Base-by-base conservation (phyloP, 2,888 invertebrate genomes). In the Pecten maximus region DNA sequence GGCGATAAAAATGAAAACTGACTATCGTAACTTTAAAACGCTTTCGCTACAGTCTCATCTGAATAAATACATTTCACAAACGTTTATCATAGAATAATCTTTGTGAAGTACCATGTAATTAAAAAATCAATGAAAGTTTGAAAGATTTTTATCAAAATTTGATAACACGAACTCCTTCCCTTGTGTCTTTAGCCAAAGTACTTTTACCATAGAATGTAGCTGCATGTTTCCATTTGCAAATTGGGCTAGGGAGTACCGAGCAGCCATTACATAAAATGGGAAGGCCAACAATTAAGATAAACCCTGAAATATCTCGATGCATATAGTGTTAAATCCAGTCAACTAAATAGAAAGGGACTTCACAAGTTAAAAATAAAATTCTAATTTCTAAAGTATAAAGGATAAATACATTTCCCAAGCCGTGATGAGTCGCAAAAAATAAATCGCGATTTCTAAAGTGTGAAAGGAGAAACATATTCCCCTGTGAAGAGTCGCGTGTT, bases 161-260 rank as follows among this genome's bases (percentile, higher is more conserved):
- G 74, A 74, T 74, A 74, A 74, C 74, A 74, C 35, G 2, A 12
- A 8, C 35, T 15, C 35, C 35, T 74, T 74, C 74, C 74, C 74
- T 2, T 74, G 74, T 74, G 74, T 74, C 35, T 35, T 74, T 12
- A 35, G 74, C 28, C 8, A 28, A 74, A 16, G 35, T 28, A 8
- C 10, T 74, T 35, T 10, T 35, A 28, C 10, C 28, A 74, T 10
- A 12, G 74, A 8, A 6, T 35, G 12, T 35, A 35, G 74, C 15
- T 35, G 74, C 74, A 74, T 74, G 74, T 35, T 23, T 74, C 74
- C 74, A 74, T 74, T 74, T 74, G 35, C 10, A 74, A 74, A 74
- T 74, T 74, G 74, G 23, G 74, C 35, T 10, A 35, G 74, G 35
- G 74, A 35, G 35, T 10, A 28, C 28, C 4, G 23, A 35, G 74